Conservation (phyloP, 2,888 invertebrate genomes). For the Apodemia mormo region DNA sequence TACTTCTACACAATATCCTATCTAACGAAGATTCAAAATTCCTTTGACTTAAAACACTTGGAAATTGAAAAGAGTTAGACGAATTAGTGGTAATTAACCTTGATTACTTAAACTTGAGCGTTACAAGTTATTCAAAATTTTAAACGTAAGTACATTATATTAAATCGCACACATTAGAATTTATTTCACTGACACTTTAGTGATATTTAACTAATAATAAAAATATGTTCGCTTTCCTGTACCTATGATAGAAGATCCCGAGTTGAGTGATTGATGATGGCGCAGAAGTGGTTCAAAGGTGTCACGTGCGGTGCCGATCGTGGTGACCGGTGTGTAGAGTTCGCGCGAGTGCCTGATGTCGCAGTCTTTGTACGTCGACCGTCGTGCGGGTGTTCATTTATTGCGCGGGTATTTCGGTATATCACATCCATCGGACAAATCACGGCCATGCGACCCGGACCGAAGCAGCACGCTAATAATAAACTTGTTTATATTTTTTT, state of each 20-base stretch:
- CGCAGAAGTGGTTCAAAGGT: slow-evolving; percentile 29
- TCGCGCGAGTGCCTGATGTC: slow-evolving; percentile 52
- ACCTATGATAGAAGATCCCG: slow-evolving; percentile 36
- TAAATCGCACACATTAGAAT: not conserved
- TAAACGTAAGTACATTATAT: not conserved
- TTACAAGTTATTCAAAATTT: not conserved
- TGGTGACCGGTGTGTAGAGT: slow-evolving; percentile 54
- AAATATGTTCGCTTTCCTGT: slow-evolving; percentile 23
- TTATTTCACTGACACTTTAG: not conserved
- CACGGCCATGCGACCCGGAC: slow-evolving; percentile 79
- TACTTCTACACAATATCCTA: not conserved
- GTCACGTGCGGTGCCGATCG: slow-evolving; percentile 37
- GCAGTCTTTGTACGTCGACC: slow-evolving; percentile 61
- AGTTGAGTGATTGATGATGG: slow-evolving; percentile 27
- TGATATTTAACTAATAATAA: not conserved
- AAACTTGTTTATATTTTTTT: slow-evolving; percentile 80
- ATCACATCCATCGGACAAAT: slow-evolving; percentile 78
- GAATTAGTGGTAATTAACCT: not conserved
- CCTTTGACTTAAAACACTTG: not conserved
- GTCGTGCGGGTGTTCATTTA: slow-evolving; percentile 54
- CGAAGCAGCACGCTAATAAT: slow-evolving; percentile 79
- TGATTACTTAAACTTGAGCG: not conserved
- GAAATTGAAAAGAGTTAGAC: not conserved
- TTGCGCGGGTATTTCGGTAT: slow-evolving; percentile 78
- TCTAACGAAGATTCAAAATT: not conserved